Base-by-base conservation (phyloP, 2,888 invertebrate species). In the Atrina japonica region DNA sequence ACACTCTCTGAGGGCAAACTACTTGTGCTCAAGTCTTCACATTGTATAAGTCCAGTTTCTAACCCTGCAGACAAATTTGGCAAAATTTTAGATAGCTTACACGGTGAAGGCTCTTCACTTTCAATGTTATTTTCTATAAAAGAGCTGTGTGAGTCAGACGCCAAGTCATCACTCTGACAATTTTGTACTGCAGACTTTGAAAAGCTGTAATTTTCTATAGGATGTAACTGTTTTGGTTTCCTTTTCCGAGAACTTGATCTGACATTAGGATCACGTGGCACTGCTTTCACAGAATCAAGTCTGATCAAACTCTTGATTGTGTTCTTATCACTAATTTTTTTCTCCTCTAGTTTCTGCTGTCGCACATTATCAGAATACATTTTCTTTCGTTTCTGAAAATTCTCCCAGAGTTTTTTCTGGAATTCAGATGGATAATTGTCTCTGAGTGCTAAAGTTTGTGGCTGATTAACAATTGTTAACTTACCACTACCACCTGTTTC, bases 201-300 rank as follows among this genome's bases (percentile, higher is more conserved):
- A 68, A 77, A 88, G 50, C 86, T 83, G 65, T 89, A 89, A 55
- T 86, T 86, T 76, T 89, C 89, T 66, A 88, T 86, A 1, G 88
- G 86, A 76, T 86, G 86, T 16, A 88, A 76, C 71, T 88, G 88
- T 76, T 88, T 88, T 41, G 81, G 80, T 75, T 88, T 89, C 11
- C 88, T 74, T 50, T 86, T 86, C 18, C 89, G 77, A 0, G 83
- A 80, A 73, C 88, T 89, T 45, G 83, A 82, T 30, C 89, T 75
- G 9, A 83, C 72, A 67, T 21, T 67, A 49, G 18, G 23, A 43
- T 52, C 30, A 18, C 21, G 40, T 50, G 23, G 9, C 29, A n/a
- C 11, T 21, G n/a, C 52, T 35, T 18, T 66, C 27, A 53, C 64
- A 41, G 30, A 64, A 43, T 77, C 65, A 11, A 58, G 21, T 18